Evolutionary conservation across 2,888 invertebrate species (phyloP).

Genomic region (Aricia artaxerxes): DNA sequence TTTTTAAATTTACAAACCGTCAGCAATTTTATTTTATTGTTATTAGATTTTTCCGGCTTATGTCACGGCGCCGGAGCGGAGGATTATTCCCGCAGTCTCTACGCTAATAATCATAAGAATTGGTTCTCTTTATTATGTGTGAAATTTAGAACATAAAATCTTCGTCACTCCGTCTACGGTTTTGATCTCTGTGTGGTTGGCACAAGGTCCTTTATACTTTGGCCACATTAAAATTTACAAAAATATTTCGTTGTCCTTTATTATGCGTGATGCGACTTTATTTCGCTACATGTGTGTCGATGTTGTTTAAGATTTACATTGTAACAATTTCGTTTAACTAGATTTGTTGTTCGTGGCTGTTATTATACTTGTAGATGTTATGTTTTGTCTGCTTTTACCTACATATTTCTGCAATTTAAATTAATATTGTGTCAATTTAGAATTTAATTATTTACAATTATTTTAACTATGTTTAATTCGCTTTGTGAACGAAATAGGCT

Average conservation of each 20-base stretch:
- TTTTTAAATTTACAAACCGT: slow-evolving; percentile 78
- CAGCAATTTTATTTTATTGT: slow-evolving; percentile 80
- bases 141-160: slow-evolving; percentile 70
- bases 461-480: neutral
- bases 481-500: neutral
- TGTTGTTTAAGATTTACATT: slow-evolving; percentile 26
- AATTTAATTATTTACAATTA: neutral
- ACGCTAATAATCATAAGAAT: slow-evolving; percentile 80
- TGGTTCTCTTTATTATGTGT: slow-evolving; percentile 79
- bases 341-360: neutral
- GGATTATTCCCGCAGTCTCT: slow-evolving; percentile 78
- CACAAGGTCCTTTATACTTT: slow-evolving; percentile 21
- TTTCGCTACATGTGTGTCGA: slow-evolving; percentile 13
- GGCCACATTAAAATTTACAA: slow-evolving; percentile 16
- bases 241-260: slow-evolving; percentile 27
- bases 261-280: slow-evolving; percentile 6
- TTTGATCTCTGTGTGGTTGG: slow-evolving; percentile 36
- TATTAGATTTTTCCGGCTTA: slow-evolving; percentile 80
- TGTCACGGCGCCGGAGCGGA: slow-evolving; percentile 73
- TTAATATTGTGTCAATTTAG: neutral
- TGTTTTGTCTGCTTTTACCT: neutral
- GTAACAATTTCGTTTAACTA: slow-evolving; percentile 26
- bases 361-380: neutral
- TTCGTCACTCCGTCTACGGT: slow-evolving; percentile 42
- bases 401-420: neutral